Percentiles rank a stretch among this genome's conserved stretches.
phyloP scores from a whole-genome alignment of 2,888 invertebrate genomes.

The Panorpa germanica region DNA sequence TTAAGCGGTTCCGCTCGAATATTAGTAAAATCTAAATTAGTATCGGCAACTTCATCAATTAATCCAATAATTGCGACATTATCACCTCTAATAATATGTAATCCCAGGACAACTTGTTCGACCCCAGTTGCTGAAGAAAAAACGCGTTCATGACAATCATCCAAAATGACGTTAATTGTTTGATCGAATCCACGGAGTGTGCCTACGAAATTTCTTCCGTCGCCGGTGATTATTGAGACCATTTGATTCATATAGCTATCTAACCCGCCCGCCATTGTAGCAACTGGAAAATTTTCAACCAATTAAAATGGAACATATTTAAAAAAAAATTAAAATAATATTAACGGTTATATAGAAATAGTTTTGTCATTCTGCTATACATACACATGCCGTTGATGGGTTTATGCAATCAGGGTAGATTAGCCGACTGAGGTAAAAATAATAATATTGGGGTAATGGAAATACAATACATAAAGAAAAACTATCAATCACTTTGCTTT shows the following conservation, averaged over 20 bases:
- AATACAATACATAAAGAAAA: too few relatives aligned
- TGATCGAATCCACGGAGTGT: constrained; percentile 97
- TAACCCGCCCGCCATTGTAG: constrained; percentile 59
- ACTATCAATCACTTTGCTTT: too few relatives aligned
- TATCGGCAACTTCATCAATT: constrained; percentile 68
- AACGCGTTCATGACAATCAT: constrained; percentile 97
- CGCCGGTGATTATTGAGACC: constrained; percentile 88
- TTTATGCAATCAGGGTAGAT: too few relatives aligned
- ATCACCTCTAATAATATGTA: constrained; percentile 96
- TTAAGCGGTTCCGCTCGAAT: constrained; percentile 72
- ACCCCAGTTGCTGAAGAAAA: constrained; percentile 85
- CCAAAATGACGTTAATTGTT: constrained; percentile 94
- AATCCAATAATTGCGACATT: constrained; percentile 85
- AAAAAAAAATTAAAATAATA: too few relatives aligned
- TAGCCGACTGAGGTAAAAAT: too few relatives aligned
- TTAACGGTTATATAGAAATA: too few relatives aligned
- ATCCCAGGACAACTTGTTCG: constrained; percentile 85
- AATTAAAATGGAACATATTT: too few relatives aligned
- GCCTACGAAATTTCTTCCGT: constrained; percentile 92
- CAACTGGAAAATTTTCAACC: too few relatives aligned
- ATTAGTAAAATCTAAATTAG: constrained; percentile 56
- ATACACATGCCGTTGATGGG: too few relatives aligned
- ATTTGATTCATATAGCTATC: constrained; percentile 81
- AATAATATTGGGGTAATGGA: too few relatives aligned
- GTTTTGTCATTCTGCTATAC: too few relatives aligned